phyloP scores from a whole-genome alignment of 2,113 vertebrate genomes.

The Sigmodon hispidus region DNA sequence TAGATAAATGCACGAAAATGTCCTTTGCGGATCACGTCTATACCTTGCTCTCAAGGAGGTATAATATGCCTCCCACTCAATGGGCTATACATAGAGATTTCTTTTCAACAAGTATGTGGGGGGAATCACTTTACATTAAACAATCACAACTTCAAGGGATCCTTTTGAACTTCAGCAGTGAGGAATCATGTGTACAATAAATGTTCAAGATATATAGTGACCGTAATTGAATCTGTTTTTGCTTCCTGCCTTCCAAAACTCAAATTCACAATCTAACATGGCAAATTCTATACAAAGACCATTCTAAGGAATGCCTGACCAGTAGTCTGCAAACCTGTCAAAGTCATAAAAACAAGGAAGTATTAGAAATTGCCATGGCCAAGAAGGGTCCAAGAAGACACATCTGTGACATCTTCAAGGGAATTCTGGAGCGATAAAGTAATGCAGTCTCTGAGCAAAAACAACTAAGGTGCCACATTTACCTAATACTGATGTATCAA shows the following conservation, averaged over 20 bases:
- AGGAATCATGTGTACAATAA: not conserved
- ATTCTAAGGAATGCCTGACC: not conserved
- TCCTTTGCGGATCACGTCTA: not conserved
- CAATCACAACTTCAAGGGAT: not conserved
- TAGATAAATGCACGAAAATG: not conserved
- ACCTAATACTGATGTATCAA: not conserved
- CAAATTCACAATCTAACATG: not conserved
- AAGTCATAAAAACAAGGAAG: not conserved
- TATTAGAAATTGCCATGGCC: not conserved
- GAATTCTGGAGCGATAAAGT: not conserved
- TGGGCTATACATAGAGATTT: not conserved
- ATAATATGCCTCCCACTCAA: not conserved
- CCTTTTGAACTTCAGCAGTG: not conserved
- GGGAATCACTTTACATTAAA: not conserved
- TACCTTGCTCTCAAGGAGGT: not conserved
- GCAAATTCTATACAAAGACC: not conserved
- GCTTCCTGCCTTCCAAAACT: not conserved
- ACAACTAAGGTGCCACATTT: not conserved
- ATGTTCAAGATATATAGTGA: not conserved
- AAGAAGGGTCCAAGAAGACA: not conserved
- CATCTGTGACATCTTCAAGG: not conserved
- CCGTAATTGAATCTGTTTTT: not conserved
- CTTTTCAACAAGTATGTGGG: not conserved
- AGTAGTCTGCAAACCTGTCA: not conserved
- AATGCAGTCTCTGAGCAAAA: not conserved